phyloP scores from a whole-genome alignment of 2,797 vertebrate genomes.

The Channallabes apus region DNA sequence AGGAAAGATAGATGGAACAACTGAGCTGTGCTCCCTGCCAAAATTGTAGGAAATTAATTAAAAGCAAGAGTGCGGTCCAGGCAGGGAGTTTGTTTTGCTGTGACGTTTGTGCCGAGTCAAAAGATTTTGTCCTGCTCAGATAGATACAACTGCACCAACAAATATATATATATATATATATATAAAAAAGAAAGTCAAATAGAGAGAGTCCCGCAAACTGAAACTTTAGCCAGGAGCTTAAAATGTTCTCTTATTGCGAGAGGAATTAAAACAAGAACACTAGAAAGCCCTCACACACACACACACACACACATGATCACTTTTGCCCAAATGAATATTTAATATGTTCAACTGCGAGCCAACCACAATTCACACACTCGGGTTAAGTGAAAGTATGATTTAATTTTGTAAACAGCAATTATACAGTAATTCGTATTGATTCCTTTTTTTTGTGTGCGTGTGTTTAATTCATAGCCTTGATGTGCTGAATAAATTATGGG shows the following conservation, averaged over 20 bases:
- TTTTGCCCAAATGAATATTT: slow-evolving; percentile 43
- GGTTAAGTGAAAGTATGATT: slow-evolving; percentile 53
- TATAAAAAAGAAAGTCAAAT: not conserved
- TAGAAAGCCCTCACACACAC: slow-evolving; percentile 28
- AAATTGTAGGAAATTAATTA: slow-evolving; percentile 52
- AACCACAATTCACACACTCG: slow-evolving; percentile 40
- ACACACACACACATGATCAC: slow-evolving; percentile 24
- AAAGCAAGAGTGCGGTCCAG: slow-evolving; percentile 40
- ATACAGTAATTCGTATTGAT: slow-evolving; percentile 45
- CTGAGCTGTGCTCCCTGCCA: slow-evolving; percentile 42
- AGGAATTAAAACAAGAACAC: not conserved
- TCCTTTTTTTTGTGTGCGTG: slow-evolving; percentile 13
- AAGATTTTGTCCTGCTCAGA: slow-evolving; percentile 47
- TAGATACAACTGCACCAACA: slow-evolving; percentile 20
- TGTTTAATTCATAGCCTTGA: slow-evolving; percentile 45
- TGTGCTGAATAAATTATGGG: slow-evolving; percentile 55
- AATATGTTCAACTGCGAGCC: slow-evolving; percentile 39
- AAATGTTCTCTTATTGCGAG: not conserved
- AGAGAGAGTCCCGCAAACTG: not conserved
- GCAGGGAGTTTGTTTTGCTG: slow-evolving; percentile 52
- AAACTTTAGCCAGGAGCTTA: slow-evolving; percentile 39
- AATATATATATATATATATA: not conserved
- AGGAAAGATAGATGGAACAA: slow-evolving; percentile 42
- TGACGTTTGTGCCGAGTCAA: slow-evolving; percentile 48
- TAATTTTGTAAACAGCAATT: slow-evolving; percentile 56